Percentiles rank a stretch among this genome's conserved stretches.
Evolutionary conservation across 2,888 invertebrate species (phyloP).

Genomic region (Archips xylosteana): DNA sequence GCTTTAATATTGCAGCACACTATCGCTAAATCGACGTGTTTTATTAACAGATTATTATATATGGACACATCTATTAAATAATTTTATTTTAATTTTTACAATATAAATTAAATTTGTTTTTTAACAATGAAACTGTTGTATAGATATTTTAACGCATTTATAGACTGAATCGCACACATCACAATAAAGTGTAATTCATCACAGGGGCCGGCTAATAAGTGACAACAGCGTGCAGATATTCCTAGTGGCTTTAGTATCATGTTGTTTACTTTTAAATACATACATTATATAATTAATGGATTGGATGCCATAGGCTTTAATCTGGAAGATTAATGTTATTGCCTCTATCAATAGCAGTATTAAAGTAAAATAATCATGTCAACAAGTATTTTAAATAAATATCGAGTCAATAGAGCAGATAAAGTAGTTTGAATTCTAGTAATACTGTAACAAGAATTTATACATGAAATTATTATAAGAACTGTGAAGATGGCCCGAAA

Average conservation of each 20-base stretch:
- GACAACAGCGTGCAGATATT: conserved; percentile 36
- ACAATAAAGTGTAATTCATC: conserved; percentile 68
- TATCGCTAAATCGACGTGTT: conserved; percentile 61
- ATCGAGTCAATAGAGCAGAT: conserved; percentile 63
- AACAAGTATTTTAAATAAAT: conserved; percentile 65
- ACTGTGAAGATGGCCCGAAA: conserved; percentile 24
- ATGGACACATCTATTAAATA: conserved; percentile 24
- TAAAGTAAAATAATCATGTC: conserved; percentile 62
- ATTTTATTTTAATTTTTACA: conserved; percentile 48
- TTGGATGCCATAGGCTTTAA: conserved; percentile 49
- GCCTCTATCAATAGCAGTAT: conserved; percentile 75
- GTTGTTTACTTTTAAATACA: conserved; percentile 34
- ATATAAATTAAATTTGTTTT: conserved; percentile 47
- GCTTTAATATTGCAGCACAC: conserved; percentile 77
- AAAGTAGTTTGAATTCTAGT: conserved; percentile 51
- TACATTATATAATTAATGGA: conserved; percentile 30
- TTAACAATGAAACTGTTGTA: conserved; percentile 41
- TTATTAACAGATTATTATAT: conserved; percentile 23
- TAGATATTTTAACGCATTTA: conserved; percentile 57
- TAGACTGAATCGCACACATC: conserved; percentile 70
- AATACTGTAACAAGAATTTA: conserved; percentile 50
- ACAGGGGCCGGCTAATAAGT: conserved; percentile 59
- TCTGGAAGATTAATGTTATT: conserved; percentile 56
- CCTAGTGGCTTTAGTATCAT: conserved; percentile 40
- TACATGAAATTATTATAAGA: conserved; percentile 45